Percentiles rank a stretch among this genome's conserved stretches.
Conservation (phyloP, 2,888 invertebrate genomes). For the Pristionchus mayeri region DNA sequence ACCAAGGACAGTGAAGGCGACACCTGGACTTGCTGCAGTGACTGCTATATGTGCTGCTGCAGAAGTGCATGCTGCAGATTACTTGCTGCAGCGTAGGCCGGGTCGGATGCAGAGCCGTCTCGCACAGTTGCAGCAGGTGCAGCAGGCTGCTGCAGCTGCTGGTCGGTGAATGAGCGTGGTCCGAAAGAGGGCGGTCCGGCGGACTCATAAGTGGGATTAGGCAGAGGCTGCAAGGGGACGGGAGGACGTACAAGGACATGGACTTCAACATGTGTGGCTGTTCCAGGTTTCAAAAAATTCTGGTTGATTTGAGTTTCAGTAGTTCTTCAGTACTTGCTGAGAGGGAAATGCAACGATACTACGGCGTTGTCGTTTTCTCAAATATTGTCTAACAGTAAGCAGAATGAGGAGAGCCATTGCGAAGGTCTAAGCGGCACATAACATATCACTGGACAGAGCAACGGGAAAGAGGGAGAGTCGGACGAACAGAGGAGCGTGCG, state of each 20-base stretch:
- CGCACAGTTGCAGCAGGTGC: not conserved
- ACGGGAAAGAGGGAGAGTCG: not conserved
- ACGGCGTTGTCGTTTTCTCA: too few species aligned
- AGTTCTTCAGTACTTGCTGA: too few species aligned
- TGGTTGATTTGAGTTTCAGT: too few species aligned
- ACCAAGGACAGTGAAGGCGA: not conserved
- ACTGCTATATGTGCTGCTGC: too few species aligned
- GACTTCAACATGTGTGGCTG: too few species aligned
- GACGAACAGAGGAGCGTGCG: not conserved
- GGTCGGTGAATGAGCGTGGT: not conserved
- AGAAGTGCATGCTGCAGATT: conserved; percentile 15
- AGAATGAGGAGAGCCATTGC: not conserved
- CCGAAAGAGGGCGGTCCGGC: conserved; percentile 1
- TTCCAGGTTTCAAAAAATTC: too few species aligned
- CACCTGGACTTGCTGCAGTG: conserved; percentile 33
- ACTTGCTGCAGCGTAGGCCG: not conserved
- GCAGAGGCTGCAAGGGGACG: conserved; percentile 7
- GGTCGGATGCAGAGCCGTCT: not conserved
- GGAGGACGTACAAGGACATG: not conserved
- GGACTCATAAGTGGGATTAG: conserved; percentile 38
- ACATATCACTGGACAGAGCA: not conserved
- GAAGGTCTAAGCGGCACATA: too few species aligned
- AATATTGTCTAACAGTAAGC: too few species aligned
- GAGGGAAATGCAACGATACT: too few species aligned
- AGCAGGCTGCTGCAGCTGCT: not conserved